These are phyloP conservation scores for Gymnorhina tibicen DNA, from an alignment of 2,113 vertebrate species.

Conservation along the genomic window DNA sequence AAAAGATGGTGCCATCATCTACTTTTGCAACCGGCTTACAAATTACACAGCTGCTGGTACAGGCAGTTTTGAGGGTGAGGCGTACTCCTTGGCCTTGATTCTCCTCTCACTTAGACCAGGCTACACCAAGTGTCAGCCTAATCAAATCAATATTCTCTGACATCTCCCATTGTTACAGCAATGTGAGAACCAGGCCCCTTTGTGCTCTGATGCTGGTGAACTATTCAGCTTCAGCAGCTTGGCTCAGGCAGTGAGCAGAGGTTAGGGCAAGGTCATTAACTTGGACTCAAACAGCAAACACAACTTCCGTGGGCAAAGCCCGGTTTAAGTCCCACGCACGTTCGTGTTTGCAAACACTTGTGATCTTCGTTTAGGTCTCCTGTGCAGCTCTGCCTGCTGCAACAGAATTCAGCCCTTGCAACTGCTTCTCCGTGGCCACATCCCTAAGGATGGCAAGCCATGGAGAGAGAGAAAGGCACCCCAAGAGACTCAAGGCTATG, in stretches of 20 bases:
- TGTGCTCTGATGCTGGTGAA: neutral
- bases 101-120: neutral
- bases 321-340: neutral
- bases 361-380: neutral
- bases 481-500: neutral
- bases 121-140: neutral
- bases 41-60: neutral
- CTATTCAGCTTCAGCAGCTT: neutral
- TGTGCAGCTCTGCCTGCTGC: neutral
- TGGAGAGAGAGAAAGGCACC: neutral
- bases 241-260: neutral
- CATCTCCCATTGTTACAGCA: neutral
- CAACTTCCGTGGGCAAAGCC: neutral
- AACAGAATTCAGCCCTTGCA: neutral
- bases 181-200: neutral
- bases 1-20: neutral
- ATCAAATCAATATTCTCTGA: neutral
- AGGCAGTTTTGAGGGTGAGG: neutral
- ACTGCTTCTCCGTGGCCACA: accelerated
- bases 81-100: neutral
- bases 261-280: neutral
- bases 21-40: neutral
- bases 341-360: neutral
- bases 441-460: neutral
- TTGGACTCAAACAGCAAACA: neutral